A percentile compares a stretch with the other conserved stretches of the same genome.
These are phyloP conservation scores for Stenoptilia bipunctidactyla DNA, from an alignment of 2,888 invertebrate species.

Conservation along the genomic window DNA sequence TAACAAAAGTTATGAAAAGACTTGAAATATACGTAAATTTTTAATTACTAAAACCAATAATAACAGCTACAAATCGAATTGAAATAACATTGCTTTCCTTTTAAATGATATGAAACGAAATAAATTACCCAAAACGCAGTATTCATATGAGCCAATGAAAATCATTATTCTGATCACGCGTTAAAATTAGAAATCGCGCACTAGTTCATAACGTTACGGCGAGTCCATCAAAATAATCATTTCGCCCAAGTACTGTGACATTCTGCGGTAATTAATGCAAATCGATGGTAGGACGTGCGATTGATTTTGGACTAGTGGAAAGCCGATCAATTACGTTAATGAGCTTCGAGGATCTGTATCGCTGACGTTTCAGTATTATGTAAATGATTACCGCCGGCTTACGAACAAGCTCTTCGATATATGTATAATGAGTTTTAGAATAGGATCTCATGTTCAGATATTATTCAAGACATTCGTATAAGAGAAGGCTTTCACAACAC, in stretches of 20 bases:
- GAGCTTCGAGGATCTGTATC: slow-evolving; percentile 57
- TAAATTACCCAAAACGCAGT: too few species aligned
- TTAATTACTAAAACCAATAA: too few species aligned
- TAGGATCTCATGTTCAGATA: too few species aligned
- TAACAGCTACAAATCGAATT: too few species aligned
- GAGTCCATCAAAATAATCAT: slow-evolving; percentile 54
- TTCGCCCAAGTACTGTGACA: slow-evolving; percentile 48
- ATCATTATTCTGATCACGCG: too few species aligned
- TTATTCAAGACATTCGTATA: too few species aligned
- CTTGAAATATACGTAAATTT: too few species aligned
- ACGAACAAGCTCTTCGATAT: slow-evolving; percentile 21
- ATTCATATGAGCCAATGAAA: too few species aligned
- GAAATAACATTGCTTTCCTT: too few species aligned
- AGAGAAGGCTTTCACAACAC: too few species aligned
- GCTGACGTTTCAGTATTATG: slow-evolving; percentile 58
- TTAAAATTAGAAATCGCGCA: slow-evolving; percentile 6
- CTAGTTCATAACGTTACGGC: slow-evolving; percentile 22
- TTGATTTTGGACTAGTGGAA: slow-evolving; percentile 41
- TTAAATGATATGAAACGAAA: too few species aligned
- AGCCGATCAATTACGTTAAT: slow-evolving; percentile 69
- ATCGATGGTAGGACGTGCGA: slow-evolving; percentile 55
- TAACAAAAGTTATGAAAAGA: too few species aligned
- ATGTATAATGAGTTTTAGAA: slow-evolving; percentile 15
- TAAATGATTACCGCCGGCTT: slow-evolving; percentile 37
- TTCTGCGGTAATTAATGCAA: slow-evolving; percentile 64